Evolutionary conservation across 2,113 vertebrate species (phyloP).

Genomic region (Trichomycterus rosablanca): DNA sequence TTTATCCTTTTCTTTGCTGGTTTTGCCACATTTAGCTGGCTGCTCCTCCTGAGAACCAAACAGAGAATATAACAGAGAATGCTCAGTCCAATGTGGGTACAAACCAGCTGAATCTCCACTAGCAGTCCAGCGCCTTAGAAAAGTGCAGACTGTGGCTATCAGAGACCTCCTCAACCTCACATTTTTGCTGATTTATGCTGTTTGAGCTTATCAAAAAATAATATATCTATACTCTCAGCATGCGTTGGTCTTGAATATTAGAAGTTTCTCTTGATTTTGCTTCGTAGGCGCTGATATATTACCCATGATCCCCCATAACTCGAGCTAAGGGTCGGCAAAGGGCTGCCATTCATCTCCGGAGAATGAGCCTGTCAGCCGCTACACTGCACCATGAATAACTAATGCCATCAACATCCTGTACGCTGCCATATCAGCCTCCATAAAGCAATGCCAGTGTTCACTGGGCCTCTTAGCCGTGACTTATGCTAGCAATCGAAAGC

Average conservation of each 20-base stretch:
- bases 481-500: conserved; percentile 13
- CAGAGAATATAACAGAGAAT: no score
- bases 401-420: conserved; percentile 28
- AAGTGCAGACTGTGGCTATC: no score
- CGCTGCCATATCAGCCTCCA: conserved; percentile 30
- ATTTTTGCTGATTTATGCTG: no score
- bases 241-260: neutral
- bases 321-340: conserved; percentile 16
- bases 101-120: no score
- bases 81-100: no score
- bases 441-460: conserved; percentile 17
- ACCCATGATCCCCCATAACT: conserved; percentile 14
- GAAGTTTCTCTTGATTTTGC: neutral
- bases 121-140: no score
- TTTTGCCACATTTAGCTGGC: no score
- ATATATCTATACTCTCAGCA: no score
- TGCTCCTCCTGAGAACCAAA: no score
- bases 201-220: no score
- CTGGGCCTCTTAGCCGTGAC: conserved; percentile 29
- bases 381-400: conserved; percentile 29
- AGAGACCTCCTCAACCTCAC: no score
- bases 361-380: conserved; percentile 31
- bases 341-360: conserved; percentile 30
- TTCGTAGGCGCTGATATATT: conserved; percentile 14
- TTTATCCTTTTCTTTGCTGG: no score